A percentile compares a stretch with the other conserved stretches of the same genome.
Conservation (phyloP, 2,888 invertebrate genomes). For the Aricia artaxerxes region DNA sequence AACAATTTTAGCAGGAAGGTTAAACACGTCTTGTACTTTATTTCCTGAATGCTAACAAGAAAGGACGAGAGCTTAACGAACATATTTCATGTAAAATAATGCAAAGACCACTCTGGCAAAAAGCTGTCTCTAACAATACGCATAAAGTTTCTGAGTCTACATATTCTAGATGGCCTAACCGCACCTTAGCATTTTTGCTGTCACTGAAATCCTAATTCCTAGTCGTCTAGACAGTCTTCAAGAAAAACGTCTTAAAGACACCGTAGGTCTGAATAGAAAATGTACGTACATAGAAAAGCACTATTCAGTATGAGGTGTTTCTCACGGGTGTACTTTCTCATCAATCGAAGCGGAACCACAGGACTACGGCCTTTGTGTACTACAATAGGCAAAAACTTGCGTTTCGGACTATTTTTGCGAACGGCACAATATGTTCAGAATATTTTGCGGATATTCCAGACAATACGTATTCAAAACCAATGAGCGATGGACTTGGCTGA, state of each 20-base stretch:
- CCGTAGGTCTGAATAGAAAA: slow-evolving; percentile 2
- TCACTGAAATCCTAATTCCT: not conserved
- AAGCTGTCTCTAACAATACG: too few species aligned
- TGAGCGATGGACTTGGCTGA: not conserved
- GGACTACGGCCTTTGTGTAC: slow-evolving; percentile 32
- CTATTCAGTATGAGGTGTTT: slow-evolving; percentile 40
- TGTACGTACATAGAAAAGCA: slow-evolving; percentile 39
- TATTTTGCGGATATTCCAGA: not conserved
- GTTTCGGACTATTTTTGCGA: slow-evolving; percentile 3
- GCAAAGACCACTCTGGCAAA: too few species aligned
- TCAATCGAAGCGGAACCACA: slow-evolving; percentile 43
- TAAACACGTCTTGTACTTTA: too few species aligned
- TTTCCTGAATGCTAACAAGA: too few species aligned
- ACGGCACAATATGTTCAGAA: not conserved
- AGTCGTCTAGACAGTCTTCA: not conserved
- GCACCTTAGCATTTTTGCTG: too few species aligned
- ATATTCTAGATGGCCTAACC: too few species aligned
- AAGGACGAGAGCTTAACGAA: too few species aligned
- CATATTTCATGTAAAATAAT: too few species aligned
- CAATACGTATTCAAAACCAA: slow-evolving; percentile 5
- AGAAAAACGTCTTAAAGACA: not conserved
- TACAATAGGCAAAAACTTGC: slow-evolving; percentile 15
- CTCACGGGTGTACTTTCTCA: slow-evolving; percentile 43
- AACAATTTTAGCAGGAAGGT: too few species aligned
- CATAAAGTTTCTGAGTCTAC: too few species aligned